phyloP scores from a whole-genome alignment of 1,140 invertebrate genomes.

The Trypoxylus dichotomus region DNA sequence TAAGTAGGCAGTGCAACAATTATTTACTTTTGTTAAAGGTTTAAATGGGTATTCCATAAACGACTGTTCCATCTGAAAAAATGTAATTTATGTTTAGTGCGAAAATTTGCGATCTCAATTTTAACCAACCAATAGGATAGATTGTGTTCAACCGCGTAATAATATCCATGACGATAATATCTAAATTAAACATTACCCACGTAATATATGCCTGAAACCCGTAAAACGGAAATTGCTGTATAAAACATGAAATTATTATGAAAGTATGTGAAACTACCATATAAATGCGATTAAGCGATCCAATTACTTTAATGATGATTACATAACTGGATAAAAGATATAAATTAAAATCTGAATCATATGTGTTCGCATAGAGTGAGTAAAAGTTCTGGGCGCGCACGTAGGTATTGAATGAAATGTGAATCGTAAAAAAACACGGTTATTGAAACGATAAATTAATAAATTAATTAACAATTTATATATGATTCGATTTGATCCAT shows the following conservation, averaged over 20 bases:
- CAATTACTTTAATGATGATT: background rate
- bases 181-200: background rate
- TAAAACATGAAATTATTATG: background rate
- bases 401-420: too few species aligned
- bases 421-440: too few species aligned
- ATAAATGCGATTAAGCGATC: background rate
- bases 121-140: background rate
- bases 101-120: background rate
- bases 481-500: too few species aligned
- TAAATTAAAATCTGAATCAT: background rate
- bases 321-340: background rate
- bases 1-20: too few species aligned
- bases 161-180: background rate
- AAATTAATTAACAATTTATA: too few species aligned
- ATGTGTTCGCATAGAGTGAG: too few species aligned
- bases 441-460: too few species aligned
- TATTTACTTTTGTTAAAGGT: too few species aligned
- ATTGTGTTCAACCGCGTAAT: background rate
- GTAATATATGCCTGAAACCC: background rate
- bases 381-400: too few species aligned
- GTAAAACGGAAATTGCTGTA: background rate
- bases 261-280: constrained; percentile 1
- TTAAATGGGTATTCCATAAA: too few species aligned
- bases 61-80: too few species aligned
- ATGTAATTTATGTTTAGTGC: too few species aligned